phyloP scores from a whole-genome alignment of 2,888 invertebrate genomes.

The Leptinotarsa peninsularis region DNA sequence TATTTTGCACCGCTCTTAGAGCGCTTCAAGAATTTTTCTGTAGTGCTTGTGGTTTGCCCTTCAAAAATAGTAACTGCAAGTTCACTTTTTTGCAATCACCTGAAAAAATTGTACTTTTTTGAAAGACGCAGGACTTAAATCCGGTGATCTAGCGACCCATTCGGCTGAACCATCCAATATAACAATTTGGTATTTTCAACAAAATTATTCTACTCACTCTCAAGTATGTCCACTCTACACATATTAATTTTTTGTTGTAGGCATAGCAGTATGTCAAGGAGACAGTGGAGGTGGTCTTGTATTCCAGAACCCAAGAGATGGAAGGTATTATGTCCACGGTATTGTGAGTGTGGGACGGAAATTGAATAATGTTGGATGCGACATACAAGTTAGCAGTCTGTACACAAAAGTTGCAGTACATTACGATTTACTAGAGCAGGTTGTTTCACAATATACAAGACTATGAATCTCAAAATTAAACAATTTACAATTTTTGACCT shows the following conservation, averaged over 20 bases:
- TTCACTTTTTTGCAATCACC: too few relatives aligned
- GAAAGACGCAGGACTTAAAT: too few relatives aligned
- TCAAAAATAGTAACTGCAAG: too few relatives aligned
- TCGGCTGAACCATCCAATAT: too few relatives aligned
- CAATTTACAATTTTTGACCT: neutral
- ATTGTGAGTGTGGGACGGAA: slow-evolving; percentile 63
- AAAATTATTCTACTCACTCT: neutral
- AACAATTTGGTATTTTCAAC: neutral
- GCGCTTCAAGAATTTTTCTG: too few relatives aligned
- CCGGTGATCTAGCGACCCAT: too few relatives aligned
- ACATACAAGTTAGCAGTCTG: slow-evolving; percentile 46
- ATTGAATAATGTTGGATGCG: slow-evolving; percentile 34
- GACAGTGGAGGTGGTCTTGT: slow-evolving; percentile 68
- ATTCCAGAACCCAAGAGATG: slow-evolving; percentile 53
- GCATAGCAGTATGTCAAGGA: slow-evolving; percentile 66
- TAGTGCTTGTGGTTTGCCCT: too few relatives aligned
- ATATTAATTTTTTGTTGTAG: slow-evolving; percentile 28
- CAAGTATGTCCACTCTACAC: neutral
- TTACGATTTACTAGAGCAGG: slow-evolving; percentile 41
- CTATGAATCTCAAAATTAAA: neutral
- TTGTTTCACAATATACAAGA: slow-evolving; percentile 26
- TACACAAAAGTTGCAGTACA: slow-evolving; percentile 47
- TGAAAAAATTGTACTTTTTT: too few relatives aligned
- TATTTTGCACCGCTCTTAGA: too few relatives aligned
- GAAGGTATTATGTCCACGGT: slow-evolving; percentile 65